Percentiles rank a stretch among this genome's conserved stretches.
Evolutionary conservation across 2,113 vertebrate species (phyloP).

Genomic region (Perccottus glenii): DNA sequence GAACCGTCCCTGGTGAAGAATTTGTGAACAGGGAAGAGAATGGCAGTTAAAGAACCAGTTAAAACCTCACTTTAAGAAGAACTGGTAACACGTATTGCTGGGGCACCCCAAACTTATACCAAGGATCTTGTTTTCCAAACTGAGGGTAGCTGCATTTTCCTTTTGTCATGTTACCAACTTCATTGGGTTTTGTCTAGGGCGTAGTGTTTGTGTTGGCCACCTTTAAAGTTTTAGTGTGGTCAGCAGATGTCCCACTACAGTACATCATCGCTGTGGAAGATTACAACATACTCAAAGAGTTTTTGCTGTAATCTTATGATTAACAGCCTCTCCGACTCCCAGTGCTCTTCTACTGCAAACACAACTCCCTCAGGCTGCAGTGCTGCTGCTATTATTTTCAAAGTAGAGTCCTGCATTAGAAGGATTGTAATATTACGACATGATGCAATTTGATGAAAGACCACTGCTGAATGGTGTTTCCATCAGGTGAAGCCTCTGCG

Average conservation of each 20-base stretch:
- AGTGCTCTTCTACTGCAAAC: slow-evolving; percentile 38
- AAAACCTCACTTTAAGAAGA: no score
- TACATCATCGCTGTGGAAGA: slow-evolving; percentile 9
- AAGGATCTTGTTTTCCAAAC: neutral
- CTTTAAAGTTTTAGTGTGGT: neutral
- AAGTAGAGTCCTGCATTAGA: slow-evolving; percentile 37
- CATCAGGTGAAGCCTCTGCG: slow-evolving; percentile 60
- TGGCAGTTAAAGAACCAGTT: no score
- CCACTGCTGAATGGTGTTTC: slow-evolving; percentile 53
- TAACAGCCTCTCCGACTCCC: slow-evolving; percentile 24
- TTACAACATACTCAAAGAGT: slow-evolving; percentile 27
- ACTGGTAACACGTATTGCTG: no score
- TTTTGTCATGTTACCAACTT: neutral
- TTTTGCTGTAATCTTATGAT: slow-evolving; percentile 19
- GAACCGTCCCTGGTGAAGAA: no score
- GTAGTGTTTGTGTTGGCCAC: slow-evolving; percentile 8
- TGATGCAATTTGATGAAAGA: slow-evolving; percentile 73
- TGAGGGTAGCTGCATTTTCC: neutral
- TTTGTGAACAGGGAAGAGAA: no score
- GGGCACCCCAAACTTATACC: no score
- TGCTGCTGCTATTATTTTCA: slow-evolving; percentile 57
- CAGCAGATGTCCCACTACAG: slow-evolving; percentile 9
- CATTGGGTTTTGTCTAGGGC: slow-evolving; percentile 1
- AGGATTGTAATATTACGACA: slow-evolving; percentile 53
- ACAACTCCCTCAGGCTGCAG: slow-evolving; percentile 33